Evolutionary conservation across 2,113 vertebrate genomes (phyloP).

Genomic region (Aegotheles bennettii): DNA sequence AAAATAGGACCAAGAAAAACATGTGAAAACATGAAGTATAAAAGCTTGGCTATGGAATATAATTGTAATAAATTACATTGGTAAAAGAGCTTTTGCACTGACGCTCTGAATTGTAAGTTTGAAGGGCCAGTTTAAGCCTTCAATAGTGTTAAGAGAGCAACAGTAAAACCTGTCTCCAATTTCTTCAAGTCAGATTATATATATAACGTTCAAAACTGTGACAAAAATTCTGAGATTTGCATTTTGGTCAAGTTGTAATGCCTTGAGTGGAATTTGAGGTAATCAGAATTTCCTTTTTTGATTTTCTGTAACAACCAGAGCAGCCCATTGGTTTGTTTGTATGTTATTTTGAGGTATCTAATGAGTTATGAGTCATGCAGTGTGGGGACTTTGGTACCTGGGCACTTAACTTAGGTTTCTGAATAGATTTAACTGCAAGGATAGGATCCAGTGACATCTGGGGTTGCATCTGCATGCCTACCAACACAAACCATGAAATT

Average conservation of each 20-base stretch:
- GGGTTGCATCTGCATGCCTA: neutral
- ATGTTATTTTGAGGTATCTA: neutral
- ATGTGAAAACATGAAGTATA: neutral
- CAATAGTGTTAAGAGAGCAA: neutral
- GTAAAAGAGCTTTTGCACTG: neutral
- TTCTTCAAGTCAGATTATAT: neutral
- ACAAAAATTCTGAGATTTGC: neutral
- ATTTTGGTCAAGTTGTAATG: neutral
- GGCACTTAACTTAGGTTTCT: neutral
- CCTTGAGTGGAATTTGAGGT: neutral
- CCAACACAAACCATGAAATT: neutral
- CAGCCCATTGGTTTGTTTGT: neutral
- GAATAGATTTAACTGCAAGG: neutral
- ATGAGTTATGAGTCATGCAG: neutral
- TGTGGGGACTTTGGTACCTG: neutral
- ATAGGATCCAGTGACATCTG: neutral
- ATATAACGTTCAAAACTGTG: neutral
- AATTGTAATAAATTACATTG: neutral
- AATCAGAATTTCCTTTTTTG: neutral
- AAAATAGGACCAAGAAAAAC: neutral
- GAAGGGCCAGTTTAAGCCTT: neutral
- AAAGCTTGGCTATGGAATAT: neutral
- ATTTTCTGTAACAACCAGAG: neutral
- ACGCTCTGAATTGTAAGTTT: neutral
- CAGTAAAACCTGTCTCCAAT: accelerated